phyloP scores from a whole-genome alignment of 2,888 invertebrate species.

The Plebejus melissa region DNA sequence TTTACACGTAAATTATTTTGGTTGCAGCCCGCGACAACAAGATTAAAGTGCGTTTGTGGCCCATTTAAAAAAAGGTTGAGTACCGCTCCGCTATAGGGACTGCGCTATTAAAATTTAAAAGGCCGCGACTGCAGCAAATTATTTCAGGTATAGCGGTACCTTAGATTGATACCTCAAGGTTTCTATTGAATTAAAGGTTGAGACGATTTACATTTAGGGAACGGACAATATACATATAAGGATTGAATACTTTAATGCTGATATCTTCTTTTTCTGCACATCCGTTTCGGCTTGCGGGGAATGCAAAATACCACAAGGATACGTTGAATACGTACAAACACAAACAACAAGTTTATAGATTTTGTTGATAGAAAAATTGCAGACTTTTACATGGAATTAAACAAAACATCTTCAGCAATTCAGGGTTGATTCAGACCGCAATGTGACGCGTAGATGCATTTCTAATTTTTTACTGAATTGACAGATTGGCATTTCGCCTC shows the following conservation, averaged over 20 bases:
- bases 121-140: not conserved
- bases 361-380: not conserved
- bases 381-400: not conserved
- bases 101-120: conserved; percentile 8
- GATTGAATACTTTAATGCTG: not conserved
- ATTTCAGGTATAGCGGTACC: conserved; percentile 17
- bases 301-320: too few relatives aligned
- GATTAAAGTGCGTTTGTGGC: too few relatives aligned
- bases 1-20: too few relatives aligned
- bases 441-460: too few relatives aligned
- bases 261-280: not conserved
- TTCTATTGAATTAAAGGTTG: not conserved
- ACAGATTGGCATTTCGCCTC: too few relatives aligned
- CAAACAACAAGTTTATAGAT: not conserved
- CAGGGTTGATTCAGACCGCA: too few relatives aligned
- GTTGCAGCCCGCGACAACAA: too few relatives aligned
- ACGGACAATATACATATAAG: not conserved
- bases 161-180: not conserved
- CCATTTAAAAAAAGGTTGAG: too few relatives aligned
- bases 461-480: too few relatives aligned
- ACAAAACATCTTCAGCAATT: not conserved
- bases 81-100: not conserved
- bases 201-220: not conserved
- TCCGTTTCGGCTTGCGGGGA: too few relatives aligned
- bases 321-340: too few relatives aligned